Percentiles rank a stretch among this genome's conserved stretches.
phyloP scores from a whole-genome alignment of 2,797 vertebrate genomes.

The Galago senegalensis region DNA sequence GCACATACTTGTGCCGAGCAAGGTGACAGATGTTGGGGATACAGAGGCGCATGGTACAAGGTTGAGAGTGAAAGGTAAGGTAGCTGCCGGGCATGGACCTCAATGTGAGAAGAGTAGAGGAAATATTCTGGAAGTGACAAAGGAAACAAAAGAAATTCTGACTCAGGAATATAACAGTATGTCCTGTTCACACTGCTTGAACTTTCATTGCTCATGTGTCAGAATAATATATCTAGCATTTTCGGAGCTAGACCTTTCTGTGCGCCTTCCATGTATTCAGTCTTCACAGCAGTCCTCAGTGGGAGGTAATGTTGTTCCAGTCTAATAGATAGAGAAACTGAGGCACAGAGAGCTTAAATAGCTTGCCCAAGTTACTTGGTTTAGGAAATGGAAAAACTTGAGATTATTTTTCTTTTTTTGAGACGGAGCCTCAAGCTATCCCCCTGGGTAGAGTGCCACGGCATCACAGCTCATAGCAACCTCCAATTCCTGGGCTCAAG shows the following conservation, averaged over 20 bases:
- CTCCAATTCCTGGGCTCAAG: too few species aligned
- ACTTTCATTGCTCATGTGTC: neutral
- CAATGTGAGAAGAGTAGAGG: neutral
- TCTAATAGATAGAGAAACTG: neutral
- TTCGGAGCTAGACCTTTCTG: neutral
- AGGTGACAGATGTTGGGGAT: neutral
- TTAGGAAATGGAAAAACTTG: neutral
- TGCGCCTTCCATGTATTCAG: neutral
- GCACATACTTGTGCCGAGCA: neutral
- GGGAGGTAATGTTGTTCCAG: neutral
- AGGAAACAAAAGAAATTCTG: neutral
- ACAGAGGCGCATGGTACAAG: neutral
- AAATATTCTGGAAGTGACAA: neutral
- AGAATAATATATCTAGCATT: neutral
- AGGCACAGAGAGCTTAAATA: neutral
- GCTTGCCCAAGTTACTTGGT: neutral
- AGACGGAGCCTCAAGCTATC: too few species aligned
- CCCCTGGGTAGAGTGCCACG: too few species aligned
- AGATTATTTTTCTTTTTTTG: neutral
- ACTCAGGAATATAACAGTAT: neutral
- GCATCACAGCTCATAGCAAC: too few species aligned
- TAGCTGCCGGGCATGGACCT: neutral
- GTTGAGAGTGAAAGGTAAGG: neutral
- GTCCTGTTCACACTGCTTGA: neutral
- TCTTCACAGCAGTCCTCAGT: neutral